phyloP scores from a whole-genome alignment of 1,140 invertebrate genomes.

The Pomacea maculata region DNA sequence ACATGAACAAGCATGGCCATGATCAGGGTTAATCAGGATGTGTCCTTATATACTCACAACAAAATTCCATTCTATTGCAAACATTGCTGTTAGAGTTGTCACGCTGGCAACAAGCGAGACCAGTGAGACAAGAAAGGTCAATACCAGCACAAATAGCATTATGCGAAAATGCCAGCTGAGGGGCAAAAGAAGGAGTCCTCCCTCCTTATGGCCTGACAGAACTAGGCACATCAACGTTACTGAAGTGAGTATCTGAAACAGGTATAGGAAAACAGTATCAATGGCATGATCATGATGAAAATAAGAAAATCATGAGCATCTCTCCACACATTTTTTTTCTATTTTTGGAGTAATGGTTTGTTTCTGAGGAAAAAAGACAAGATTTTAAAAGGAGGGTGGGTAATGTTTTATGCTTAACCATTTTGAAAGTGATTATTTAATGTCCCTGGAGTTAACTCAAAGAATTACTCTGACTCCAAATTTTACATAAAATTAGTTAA shows the following conservation, averaged over 20 bases:
- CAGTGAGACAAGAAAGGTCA: conserved; percentile 40
- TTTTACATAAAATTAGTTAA: too few species aligned
- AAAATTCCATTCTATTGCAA: conserved; percentile 49
- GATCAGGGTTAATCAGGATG: not conserved
- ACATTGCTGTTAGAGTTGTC: conserved; percentile 36
- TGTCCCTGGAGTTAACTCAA: too few species aligned
- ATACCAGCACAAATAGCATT: conserved; percentile 49
- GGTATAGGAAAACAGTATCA: not conserved
- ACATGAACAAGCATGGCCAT: too few species aligned
- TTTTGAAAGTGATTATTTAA: not conserved
- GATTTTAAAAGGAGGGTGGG: not conserved
- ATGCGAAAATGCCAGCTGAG: conserved; percentile 50
- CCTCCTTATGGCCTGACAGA: conserved; percentile 35
- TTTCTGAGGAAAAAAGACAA: not conserved
- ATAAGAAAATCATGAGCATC: not conserved
- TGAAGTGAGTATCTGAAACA: conserved; percentile 39
- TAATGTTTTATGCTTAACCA: not conserved
- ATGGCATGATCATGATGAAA: not conserved
- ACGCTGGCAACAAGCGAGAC: conserved; percentile 33
- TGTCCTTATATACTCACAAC: conserved; percentile 28
- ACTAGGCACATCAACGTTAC: conserved; percentile 37
- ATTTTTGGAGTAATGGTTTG: not conserved
- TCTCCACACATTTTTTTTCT: not conserved
- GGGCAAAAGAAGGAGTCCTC: conserved; percentile 40
- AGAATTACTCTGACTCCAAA: too few species aligned